Percentiles rank a stretch among this genome's conserved stretches.
These are phyloP conservation scores for Idaea biselata DNA, from an alignment of 2,888 invertebrate genomes.

Conservation along the genomic window DNA sequence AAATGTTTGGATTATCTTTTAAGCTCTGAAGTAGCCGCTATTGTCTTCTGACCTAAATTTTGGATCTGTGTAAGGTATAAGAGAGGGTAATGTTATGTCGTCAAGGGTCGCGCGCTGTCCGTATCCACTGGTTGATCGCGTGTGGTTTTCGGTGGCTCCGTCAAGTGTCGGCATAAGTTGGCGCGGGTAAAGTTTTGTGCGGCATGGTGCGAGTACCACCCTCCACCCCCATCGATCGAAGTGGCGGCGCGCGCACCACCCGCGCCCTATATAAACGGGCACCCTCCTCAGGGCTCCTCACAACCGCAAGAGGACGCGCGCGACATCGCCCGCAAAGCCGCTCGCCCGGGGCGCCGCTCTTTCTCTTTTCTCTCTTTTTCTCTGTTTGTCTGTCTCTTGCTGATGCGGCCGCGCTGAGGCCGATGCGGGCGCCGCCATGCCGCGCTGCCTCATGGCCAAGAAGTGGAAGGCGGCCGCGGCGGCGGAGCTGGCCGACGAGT, in stretches of 20 bases:
- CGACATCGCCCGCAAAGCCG: conserved; percentile 71
- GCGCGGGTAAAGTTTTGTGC: conserved; percentile 61
- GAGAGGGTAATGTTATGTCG: background rate
- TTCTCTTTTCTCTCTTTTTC: conserved; percentile 76
- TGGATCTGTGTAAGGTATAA: conserved; percentile 5
- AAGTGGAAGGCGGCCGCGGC: conserved; percentile 91
- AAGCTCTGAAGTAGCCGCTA: background rate
- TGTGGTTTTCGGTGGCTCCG: conserved; percentile 43
- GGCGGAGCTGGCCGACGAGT: conserved; percentile 82
- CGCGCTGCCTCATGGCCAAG: conserved; percentile 97
- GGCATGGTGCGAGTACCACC: conserved; percentile 44
- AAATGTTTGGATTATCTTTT: background rate
- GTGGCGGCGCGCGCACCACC: conserved; percentile 69
- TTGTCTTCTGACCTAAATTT: background rate
- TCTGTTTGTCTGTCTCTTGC: conserved; percentile 78
- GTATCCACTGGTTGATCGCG: conserved; percentile 68
- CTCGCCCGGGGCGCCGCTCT: conserved; percentile 79
- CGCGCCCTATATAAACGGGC: conserved; percentile 70
- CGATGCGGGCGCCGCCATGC: conserved; percentile 87
- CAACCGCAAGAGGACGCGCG: conserved; percentile 81
- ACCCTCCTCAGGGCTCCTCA: conserved; percentile 64
- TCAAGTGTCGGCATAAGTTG: conserved; percentile 65
- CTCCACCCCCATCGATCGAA: conserved; percentile 65
- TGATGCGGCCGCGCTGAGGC: conserved; percentile 78
- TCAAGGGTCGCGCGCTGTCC: conserved; percentile 26